phyloP scores from a whole-genome alignment of 2,797 vertebrate species.

The Sardinella longiceps region DNA sequence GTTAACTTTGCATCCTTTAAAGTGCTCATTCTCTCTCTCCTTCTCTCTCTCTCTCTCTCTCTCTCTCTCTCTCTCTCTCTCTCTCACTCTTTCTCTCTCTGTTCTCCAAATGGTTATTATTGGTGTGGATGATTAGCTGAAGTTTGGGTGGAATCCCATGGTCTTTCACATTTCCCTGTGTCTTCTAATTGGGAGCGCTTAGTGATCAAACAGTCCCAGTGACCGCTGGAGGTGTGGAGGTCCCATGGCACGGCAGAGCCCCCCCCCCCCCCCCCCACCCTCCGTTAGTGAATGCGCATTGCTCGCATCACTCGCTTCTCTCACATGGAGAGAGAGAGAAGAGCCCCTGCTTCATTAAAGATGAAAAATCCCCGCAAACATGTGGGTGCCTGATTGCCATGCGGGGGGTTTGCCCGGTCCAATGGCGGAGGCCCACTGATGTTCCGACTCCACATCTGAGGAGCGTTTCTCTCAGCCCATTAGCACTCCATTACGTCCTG shows the following conservation, averaged over 20 bases:
- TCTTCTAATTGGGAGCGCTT: constrained; percentile 27
- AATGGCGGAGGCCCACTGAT: constrained; percentile 16
- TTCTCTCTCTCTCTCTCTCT: too few relatives aligned
- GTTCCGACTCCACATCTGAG: constrained; percentile 44
- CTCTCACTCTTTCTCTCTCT: neutral
- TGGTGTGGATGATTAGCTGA: neutral
- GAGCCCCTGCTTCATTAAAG: constrained; percentile 47
- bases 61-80: neutral
- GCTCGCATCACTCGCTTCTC: too few relatives aligned
- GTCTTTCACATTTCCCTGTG: constrained; percentile 11
- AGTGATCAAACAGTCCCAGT: constrained; percentile 31
- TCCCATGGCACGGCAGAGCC: constrained; percentile 25
- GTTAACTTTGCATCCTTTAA: neutral
- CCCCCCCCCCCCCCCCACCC: too few relatives aligned
- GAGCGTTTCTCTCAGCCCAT: constrained; percentile 45
- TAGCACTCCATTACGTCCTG: constrained; percentile 43
- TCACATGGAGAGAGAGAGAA: too few relatives aligned
- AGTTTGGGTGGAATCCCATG: constrained; percentile 10
- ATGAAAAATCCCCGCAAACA: constrained; percentile 39
- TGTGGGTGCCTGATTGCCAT: constrained; percentile 35
- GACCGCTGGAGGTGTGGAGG: constrained; percentile 31
- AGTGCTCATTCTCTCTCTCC: too few relatives aligned
- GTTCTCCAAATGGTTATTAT: neutral
- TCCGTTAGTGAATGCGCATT: too few relatives aligned
- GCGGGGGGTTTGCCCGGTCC: constrained; percentile 18